phyloP scores from a whole-genome alignment of 2,888 invertebrate genomes.

The Ormyrus thymus region DNA sequence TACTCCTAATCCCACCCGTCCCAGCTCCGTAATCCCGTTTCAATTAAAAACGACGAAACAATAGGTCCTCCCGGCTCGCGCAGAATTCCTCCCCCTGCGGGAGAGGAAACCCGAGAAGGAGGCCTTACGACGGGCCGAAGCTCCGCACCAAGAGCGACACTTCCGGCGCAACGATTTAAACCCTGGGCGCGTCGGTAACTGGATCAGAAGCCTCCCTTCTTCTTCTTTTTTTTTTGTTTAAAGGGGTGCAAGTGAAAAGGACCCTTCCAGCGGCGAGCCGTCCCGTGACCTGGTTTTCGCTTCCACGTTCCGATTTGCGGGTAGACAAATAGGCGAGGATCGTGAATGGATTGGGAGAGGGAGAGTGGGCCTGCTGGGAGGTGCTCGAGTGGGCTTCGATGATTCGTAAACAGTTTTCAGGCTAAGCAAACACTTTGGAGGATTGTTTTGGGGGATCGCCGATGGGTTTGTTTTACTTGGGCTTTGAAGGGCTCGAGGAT shows the following conservation, averaged over 20 bases:
- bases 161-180: conserved; percentile 7
- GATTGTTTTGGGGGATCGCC: no score
- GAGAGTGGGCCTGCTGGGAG: no score
- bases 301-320: background rate
- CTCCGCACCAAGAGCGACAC: background rate
- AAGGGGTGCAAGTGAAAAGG: conserved; percentile 1
- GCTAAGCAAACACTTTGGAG: no score
- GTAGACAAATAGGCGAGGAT: no score
- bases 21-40: background rate
- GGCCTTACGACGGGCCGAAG: background rate
- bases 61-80: background rate
- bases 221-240: background rate
- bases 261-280: background rate
- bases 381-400: no score
- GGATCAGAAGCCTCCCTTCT: background rate
- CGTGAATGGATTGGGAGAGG: no score
- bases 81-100: background rate
- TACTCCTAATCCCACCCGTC: no score
- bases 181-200: conserved; percentile 3
- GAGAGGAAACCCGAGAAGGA: background rate
- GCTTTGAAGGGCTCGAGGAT: no score
- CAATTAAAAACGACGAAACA: background rate
- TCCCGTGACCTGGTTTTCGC: conserved; percentile 32
- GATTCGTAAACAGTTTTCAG: no score
- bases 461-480: no score